Evolutionary conservation across 2,113 vertebrate genomes (phyloP).

Genomic region (Garra rufa): DNA sequence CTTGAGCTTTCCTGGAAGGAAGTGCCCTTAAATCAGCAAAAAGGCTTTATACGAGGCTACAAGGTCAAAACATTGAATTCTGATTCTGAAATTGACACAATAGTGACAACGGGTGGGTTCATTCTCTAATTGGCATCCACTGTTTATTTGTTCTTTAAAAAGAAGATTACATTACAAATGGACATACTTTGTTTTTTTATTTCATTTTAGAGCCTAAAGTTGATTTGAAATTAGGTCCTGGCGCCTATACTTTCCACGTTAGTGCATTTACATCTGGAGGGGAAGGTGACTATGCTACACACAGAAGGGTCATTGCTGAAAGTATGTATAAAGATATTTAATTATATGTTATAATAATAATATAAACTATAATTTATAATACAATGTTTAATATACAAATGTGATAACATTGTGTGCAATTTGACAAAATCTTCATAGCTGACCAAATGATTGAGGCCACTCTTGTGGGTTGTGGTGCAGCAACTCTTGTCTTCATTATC

Average conservation of each 20-base stretch:
- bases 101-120: neutral
- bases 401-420: neutral
- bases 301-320: neutral
- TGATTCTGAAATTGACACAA: neutral
- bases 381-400: too few species aligned
- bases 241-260: slow-evolving; percentile 60
- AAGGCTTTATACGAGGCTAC: slow-evolving; percentile 67
- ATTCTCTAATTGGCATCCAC: neutral
- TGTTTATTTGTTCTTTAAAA: neutral
- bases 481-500: neutral
- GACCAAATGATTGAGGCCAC: slow-evolving; percentile 7
- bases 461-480: neutral
- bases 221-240: neutral
- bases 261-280: slow-evolving; percentile 64
- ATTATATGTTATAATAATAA: neutral
- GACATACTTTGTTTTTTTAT: neutral
- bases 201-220: neutral
- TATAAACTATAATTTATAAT: neutral
- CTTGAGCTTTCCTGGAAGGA: slow-evolving; percentile 63
- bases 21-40: slow-evolving; percentile 50
- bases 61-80: slow-evolving; percentile 4
- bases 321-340: slow-evolving; percentile 49
- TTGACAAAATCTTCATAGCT: slow-evolving; percentile 26
- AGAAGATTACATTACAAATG: neutral
- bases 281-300: neutral